These are phyloP conservation scores for Melieria crassipennis DNA, from an alignment of 2,888 invertebrate species.

Conservation along the genomic window DNA sequence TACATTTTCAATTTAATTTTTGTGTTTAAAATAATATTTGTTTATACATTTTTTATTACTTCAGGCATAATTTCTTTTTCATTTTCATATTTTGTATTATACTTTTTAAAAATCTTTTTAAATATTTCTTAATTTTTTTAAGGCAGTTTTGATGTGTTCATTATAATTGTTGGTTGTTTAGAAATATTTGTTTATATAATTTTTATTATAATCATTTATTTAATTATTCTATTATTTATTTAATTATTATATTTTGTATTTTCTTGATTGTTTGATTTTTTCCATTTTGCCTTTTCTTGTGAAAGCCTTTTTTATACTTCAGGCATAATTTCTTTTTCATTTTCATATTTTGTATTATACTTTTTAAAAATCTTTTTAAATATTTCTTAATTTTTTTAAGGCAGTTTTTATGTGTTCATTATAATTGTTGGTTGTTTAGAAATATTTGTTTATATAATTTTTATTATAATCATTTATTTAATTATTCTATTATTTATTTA, in stretches of 20 bases:
- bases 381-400: not conserved
- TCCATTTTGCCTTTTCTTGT: not conserved
- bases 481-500: no score
- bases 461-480: constrained; percentile 3
- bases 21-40: no score
- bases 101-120: not conserved
- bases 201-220: constrained; percentile 5
- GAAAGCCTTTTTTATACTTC: not conserved
- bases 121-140: not conserved
- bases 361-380: not conserved
- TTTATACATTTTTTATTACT: not conserved
- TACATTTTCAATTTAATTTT: no score
- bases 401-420: constrained; percentile 7
- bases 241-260: not conserved
- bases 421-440: constrained; percentile 2
- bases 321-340: not conserved
- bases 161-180: constrained; percentile 5
- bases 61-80: not conserved
- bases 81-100: not conserved
- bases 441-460: not conserved
- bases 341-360: not conserved
- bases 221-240: not conserved
- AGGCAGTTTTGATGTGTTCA: constrained; percentile 4
- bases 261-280: not conserved
- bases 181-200: not conserved